phyloP scores from a whole-genome alignment of 2,888 invertebrate species.

The Eupeodes latifasciatus region DNA sequence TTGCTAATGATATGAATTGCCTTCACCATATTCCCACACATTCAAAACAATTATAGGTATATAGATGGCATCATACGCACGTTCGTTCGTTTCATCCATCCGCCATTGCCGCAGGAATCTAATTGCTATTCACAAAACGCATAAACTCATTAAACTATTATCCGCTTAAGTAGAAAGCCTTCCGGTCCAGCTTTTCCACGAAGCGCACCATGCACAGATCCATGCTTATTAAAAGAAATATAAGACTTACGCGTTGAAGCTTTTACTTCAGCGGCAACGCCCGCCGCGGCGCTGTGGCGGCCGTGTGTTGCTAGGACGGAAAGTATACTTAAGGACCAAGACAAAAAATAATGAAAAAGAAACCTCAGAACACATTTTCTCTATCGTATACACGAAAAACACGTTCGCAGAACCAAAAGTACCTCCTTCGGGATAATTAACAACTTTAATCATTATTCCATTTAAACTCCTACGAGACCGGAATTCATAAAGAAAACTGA shows the following conservation, averaged over 20 bases:
- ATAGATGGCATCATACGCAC: conserved; percentile 18
- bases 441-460: conserved; percentile 76
- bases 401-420: conserved; percentile 56
- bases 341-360: conserved; percentile 10
- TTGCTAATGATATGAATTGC: conserved; percentile 64
- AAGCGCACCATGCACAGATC: conserved; percentile 57
- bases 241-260: conserved; percentile 2
- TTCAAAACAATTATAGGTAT: neutral
- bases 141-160: conserved; percentile 75
- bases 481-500: conserved; percentile 62
- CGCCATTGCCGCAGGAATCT: conserved; percentile 31
- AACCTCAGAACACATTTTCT: conserved; percentile 52
- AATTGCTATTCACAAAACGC: conserved; percentile 72
- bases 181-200: conserved; percentile 51
- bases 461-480: conserved; percentile 73
- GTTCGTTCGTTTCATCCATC: neutral
- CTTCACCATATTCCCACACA: conserved; percentile 6
- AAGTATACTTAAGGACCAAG: neutral
- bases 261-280: neutral
- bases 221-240: conserved; percentile 26
- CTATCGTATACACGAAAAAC: conserved; percentile 50
- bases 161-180: conserved; percentile 70
- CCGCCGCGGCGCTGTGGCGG: too few relatives aligned
- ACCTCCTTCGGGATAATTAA: conserved; percentile 75
- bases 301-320: too few relatives aligned